These are phyloP conservation scores for Nothobranchius furzeri DNA, from an alignment of 2,113 vertebrate species.

Conservation along the genomic window DNA sequence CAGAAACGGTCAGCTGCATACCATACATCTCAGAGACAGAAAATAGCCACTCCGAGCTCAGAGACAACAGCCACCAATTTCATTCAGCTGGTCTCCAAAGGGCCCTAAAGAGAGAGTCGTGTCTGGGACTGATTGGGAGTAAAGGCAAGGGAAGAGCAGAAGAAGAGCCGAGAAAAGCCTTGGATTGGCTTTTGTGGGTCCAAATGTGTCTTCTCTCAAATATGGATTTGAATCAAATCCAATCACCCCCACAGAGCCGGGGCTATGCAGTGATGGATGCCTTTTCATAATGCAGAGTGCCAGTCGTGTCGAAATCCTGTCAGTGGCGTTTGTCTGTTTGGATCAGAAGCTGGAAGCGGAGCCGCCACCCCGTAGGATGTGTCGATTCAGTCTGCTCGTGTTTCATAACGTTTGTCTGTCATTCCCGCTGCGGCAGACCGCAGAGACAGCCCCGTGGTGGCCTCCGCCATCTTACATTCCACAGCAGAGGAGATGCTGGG, in stretches of 20 bases:
- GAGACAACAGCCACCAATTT: slow-evolving; percentile 43
- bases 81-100: slow-evolving; percentile 39
- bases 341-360: slow-evolving; percentile 27
- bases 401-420: slow-evolving; percentile 50
- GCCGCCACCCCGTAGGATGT: slow-evolving; percentile 23
- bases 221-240: slow-evolving; percentile 52
- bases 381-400: slow-evolving; percentile 46
- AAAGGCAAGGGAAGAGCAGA: slow-evolving; percentile 30
- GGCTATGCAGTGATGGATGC: slow-evolving; percentile 21
- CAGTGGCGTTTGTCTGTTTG: slow-evolving; percentile 15
- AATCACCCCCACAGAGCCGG: background rate
- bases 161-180: slow-evolving; percentile 29
- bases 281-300: slow-evolving; percentile 25
- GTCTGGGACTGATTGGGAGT: background rate
- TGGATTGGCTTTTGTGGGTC: slow-evolving; percentile 40
- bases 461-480: slow-evolving; percentile 58
- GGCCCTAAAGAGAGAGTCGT: slow-evolving; percentile 5
- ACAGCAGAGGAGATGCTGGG: slow-evolving; percentile 18
- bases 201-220: slow-evolving; percentile 32
- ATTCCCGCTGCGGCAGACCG: slow-evolving; percentile 52
- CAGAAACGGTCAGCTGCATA: slow-evolving; percentile 28
- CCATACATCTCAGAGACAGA: slow-evolving; percentile 28
- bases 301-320: slow-evolving; percentile 31
- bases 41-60: slow-evolving; percentile 33
- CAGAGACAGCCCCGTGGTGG: slow-evolving; percentile 58